Evolutionary conservation across 2,888 invertebrate genomes (phyloP), one percentile per base, ranked within the genome.

Genomic region (Adelognathus sp.): DNA sequence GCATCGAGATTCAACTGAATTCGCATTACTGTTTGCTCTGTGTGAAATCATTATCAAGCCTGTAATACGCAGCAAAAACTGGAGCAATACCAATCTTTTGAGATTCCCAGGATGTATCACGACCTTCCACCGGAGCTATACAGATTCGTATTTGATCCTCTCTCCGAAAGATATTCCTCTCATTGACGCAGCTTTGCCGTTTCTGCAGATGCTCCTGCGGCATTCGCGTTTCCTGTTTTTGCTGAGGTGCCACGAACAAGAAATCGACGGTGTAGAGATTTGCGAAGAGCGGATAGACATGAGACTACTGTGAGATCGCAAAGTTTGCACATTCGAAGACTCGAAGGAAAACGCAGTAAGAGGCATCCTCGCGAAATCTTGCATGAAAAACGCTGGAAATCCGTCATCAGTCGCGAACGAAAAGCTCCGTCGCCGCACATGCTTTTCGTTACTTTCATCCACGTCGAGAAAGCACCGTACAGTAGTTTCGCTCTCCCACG

Each of bases 331-430:
- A 41, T 16, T n/a, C 52, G 7, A 7, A 39, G 58, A 58, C 3
- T 44, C 24, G 29, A 2, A 5, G 16, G 18, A 2, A 44, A 36
- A 16, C 11, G 7, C 27, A n/a, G 41, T 29, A 54, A 24, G 16
- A 5, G 14, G 33, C 56, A 9, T 64, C 63, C 29, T 7, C 27
- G 58, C 56, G 39, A 72, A 24, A 24, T 21, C 18, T 7, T 54
- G 7, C 21, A 46, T 76, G 67, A 64, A 50, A 31, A 76, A 44
- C 44, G 74, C 75, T 67, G 70, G 81, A 82, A 80, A 78, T 71
- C 67, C 58, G 66, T 69, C 56, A 79, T 72, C 72, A 11, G 54
- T 41, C 52, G 56, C 44, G 67, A 33, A 66, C 18, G 60, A 78
- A 58, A 46, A 66, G 33, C 63, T 24, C 14, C 16, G 39, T 50